Percentiles rank a stretch among this genome's conserved stretches.
Evolutionary conservation across 2,113 vertebrate genomes (phyloP).

Genomic region (Solea senegalensis): DNA sequence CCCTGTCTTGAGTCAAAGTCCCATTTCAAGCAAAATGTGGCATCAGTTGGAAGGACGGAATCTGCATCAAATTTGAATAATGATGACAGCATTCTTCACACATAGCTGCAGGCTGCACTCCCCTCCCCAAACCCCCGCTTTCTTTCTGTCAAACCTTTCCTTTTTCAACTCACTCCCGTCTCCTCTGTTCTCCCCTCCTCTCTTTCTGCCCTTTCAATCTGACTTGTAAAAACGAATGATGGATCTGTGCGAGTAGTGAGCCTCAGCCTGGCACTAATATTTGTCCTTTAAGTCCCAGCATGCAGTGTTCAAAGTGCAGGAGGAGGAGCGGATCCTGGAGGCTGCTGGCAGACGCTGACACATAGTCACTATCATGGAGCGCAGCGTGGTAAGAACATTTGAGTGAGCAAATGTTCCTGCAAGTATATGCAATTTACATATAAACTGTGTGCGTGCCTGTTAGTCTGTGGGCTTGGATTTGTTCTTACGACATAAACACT

Average conservation of each 20-base stretch:
- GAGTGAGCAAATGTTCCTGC: conserved; percentile 11
- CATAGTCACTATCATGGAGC: conserved; percentile 12
- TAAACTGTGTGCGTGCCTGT: too few species aligned
- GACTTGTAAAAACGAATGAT: conserved; percentile 28
- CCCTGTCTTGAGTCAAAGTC: conserved; percentile 33
- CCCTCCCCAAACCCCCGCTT: neutral
- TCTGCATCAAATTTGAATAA: conserved; percentile 64
- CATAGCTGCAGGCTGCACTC: conserved; percentile 25
- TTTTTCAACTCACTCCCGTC: conserved; percentile 10
- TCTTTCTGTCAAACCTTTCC: conserved; percentile 9
- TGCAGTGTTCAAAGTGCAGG: conserved; percentile 21
- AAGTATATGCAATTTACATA: neutral
- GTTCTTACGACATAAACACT: too few species aligned
- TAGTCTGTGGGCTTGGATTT: too few species aligned
- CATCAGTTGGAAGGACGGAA: conserved; percentile 52
- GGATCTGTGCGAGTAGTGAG: conserved; percentile 5
- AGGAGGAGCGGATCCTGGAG: conserved; percentile 26
- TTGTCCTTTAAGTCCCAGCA: conserved; percentile 42
- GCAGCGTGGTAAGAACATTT: conserved; percentile 16
- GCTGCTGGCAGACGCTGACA: conserved; percentile 23
- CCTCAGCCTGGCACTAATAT: conserved; percentile 20
- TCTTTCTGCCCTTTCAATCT: conserved; percentile 10
- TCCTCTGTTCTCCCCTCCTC: neutral
- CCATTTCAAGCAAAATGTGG: conserved; percentile 34
- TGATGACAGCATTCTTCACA: conserved; percentile 39